These are phyloP conservation scores for Standfussiana lucernea DNA, from an alignment of 2,888 invertebrate genomes.

Conservation along the genomic window DNA sequence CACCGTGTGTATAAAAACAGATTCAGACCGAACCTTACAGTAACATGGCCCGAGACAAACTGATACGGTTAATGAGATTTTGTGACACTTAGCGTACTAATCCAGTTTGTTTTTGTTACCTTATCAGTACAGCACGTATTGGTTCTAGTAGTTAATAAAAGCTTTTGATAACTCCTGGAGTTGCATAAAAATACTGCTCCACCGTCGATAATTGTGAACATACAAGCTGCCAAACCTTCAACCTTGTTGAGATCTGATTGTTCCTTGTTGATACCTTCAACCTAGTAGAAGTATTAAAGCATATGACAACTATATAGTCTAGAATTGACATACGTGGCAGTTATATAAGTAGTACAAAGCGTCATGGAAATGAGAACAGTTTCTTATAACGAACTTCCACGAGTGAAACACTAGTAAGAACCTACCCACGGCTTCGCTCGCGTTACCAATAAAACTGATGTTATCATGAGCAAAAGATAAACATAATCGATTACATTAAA, in stretches of 20 bases:
- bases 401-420: background rate
- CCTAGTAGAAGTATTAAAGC: too few relatives aligned
- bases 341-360: too few relatives aligned
- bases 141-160: background rate
- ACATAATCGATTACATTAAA: background rate
- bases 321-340: too few relatives aligned
- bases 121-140: background rate
- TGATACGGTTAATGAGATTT: background rate
- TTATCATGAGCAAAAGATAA: slow-evolving; percentile 7
- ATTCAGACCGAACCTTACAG: background rate
- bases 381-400: background rate
- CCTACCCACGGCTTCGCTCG: background rate
- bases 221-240: background rate
- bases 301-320: too few relatives aligned
- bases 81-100: background rate
- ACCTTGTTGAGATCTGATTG: too few relatives aligned
- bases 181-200: background rate
- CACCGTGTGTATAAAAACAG: background rate
- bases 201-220: background rate
- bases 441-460: background rate
- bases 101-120: background rate
- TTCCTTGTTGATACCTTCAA: too few relatives aligned
- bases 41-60: background rate
- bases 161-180: background rate
- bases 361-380: background rate